Percentiles rank a stretch among this genome's conserved stretches.
Conservation (phyloP, 2,888 invertebrate genomes). For the Lycocerus yunnanus region DNA sequence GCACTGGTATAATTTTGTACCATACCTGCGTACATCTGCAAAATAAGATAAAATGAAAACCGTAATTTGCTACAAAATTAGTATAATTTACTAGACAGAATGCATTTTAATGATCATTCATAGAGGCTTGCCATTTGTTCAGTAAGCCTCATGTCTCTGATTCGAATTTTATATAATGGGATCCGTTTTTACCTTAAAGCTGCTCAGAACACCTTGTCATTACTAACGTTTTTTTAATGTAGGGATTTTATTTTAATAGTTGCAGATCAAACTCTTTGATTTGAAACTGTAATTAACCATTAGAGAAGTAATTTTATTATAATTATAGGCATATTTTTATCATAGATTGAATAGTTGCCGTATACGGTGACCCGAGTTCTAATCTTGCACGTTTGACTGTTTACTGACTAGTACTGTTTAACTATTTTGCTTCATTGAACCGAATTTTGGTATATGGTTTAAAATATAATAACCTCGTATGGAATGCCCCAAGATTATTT, state of each 20-base stretch:
- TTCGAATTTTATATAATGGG: not conserved
- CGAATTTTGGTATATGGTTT: too few species aligned
- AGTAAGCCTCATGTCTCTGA: not conserved
- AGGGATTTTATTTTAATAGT: not conserved
- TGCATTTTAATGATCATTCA: not conserved
- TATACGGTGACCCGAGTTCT: too few species aligned
- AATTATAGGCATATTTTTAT: too few species aligned
- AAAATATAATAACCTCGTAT: too few species aligned
- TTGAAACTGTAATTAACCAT: not conserved
- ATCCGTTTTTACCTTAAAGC: not conserved
- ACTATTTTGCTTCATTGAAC: too few species aligned
- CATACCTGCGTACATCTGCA: not conserved
- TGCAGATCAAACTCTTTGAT: not conserved
- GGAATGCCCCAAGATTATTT: too few species aligned
- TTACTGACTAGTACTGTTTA: too few species aligned
- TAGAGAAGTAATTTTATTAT: not conserved
- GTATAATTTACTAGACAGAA: not conserved
- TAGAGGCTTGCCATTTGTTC: not conserved
- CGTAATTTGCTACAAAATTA: not conserved
- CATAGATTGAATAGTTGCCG: too few species aligned
- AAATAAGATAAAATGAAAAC: not conserved
- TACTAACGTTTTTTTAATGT: not conserved
- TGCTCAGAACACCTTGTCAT: not conserved
- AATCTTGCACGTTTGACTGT: too few species aligned
- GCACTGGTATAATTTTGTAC: not conserved